phyloP scores from a whole-genome alignment of 2,797 vertebrate genomes.

The Catamblyrhynchus diadema region DNA sequence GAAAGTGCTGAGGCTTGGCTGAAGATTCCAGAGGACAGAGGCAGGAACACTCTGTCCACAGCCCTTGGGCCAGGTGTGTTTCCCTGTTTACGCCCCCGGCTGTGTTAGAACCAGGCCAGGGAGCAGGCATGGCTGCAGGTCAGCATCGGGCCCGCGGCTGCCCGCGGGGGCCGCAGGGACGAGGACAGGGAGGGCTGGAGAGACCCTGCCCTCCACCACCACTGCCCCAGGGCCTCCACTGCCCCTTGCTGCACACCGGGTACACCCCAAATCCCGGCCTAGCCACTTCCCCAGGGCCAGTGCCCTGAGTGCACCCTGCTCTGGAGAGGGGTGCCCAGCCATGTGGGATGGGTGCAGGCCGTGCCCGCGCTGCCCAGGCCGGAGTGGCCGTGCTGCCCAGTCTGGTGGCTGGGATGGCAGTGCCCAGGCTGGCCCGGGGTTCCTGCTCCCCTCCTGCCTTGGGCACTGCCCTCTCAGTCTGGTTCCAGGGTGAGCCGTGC shows the following conservation, averaged over 20 bases:
- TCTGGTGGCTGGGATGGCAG: rapidly evolving
- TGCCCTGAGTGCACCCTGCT: rapidly evolving
- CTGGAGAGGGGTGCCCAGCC: not conserved
- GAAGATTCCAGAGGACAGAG: not conserved
- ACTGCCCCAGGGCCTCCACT: rapidly evolving
- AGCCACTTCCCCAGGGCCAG: rapidly evolving
- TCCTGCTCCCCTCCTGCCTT: not conserved
- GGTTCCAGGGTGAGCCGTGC: rapidly evolving
- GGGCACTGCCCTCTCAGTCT: not conserved
- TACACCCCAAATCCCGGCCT: rapidly evolving
- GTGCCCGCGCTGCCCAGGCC: rapidly evolving
- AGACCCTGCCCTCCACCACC: not conserved
- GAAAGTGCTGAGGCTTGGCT: no score
- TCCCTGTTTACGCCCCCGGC: not conserved
- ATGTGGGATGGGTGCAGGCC: rapidly evolving
- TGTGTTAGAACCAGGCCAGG: not conserved
- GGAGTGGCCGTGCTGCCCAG: rapidly evolving
- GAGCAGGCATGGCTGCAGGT: not conserved
- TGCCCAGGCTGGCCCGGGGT: not conserved
- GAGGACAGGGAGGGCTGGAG: not conserved
- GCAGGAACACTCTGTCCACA: not conserved
- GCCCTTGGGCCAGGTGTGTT: not conserved
- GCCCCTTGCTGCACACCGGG: not conserved
- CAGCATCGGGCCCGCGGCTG: not conserved
- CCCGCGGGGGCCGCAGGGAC: rapidly evolving